A percentile compares a stretch with the other conserved stretches of the same genome.
Conservation (phyloP, 2,888 invertebrate species). For the Boloria selene region DNA sequence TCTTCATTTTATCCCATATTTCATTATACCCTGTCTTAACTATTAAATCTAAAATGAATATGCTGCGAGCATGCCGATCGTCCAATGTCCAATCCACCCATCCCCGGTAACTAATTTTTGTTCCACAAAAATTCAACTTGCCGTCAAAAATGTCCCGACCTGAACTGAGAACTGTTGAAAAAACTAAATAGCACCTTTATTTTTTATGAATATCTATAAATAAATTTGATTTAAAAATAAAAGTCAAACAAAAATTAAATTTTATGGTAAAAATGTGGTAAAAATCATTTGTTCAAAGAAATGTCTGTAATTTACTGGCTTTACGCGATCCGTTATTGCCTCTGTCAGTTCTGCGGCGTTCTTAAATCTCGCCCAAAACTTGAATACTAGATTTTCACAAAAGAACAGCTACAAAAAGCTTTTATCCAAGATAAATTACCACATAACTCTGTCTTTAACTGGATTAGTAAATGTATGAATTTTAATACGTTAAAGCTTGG, state of each 20-base stretch:
- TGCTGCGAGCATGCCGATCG: too few species aligned
- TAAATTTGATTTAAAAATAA: background rate
- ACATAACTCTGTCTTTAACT: conserved; percentile 57
- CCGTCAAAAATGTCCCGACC: too few species aligned
- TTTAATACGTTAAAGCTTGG: conserved; percentile 17
- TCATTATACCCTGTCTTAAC: too few species aligned
- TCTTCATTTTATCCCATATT: too few species aligned
- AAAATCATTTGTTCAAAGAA: conserved; percentile 55
- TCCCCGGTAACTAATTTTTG: too few species aligned
- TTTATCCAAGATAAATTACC: conserved; percentile 68
- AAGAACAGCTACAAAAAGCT: conserved; percentile 56
- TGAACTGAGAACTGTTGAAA: too few species aligned
- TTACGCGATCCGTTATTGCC: conserved; percentile 52
- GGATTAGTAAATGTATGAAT: conserved; percentile 23
- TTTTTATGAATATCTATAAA: too few species aligned
- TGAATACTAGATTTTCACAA: conserved; percentile 53
- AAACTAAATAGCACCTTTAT: too few species aligned
- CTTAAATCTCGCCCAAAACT: conserved; percentile 64
- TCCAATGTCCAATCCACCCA: too few species aligned
- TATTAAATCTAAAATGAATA: too few species aligned
- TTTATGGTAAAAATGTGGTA: conserved; percentile 47
- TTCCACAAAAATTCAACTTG: too few species aligned
- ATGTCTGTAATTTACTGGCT: conserved; percentile 65
- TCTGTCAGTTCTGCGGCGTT: conserved; percentile 64
- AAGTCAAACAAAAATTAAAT: conserved; percentile 1